Percentiles rank a stretch among this genome's conserved stretches.
Evolutionary conservation across 2,888 invertebrate genomes (phyloP).

Genomic region (Eupithecia tripunctaria): DNA sequence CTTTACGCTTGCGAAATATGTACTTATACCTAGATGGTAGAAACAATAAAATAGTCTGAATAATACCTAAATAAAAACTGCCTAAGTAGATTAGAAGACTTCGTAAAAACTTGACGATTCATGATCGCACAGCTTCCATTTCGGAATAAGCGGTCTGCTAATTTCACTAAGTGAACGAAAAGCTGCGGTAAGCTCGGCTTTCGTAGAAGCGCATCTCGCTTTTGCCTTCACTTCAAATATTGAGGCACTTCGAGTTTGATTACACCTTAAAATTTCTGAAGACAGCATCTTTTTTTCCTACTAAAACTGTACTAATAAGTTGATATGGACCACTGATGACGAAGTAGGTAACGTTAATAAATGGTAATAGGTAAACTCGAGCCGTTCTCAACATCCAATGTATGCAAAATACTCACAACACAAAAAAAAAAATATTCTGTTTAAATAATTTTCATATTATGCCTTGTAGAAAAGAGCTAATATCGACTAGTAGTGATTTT

Average conservation of each 20-base stretch:
- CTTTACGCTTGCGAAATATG: background rate
- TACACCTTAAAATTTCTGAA: background rate
- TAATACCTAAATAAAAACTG: background rate
- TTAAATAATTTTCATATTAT: background rate
- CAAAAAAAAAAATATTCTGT: background rate
- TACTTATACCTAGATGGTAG: background rate
- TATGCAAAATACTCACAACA: background rate
- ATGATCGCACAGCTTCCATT: conserved; percentile 47
- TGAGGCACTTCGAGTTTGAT: conserved; percentile 8
- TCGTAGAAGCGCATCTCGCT: conserved; percentile 39
- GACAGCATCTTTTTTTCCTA: background rate
- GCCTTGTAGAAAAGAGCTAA: background rate
- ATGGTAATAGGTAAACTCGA: no score
- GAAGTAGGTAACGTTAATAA: no score
- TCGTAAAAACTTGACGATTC: conserved; percentile 41
- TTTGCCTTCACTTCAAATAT: conserved; percentile 41
- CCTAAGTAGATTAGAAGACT: conserved; percentile 16
- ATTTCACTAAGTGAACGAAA: conserved; percentile 61
- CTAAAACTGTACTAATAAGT: background rate
- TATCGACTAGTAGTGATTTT: background rate
- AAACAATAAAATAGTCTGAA: background rate
- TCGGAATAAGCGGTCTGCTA: conserved; percentile 59
- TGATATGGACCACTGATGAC: no score
- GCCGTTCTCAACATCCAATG: no score
- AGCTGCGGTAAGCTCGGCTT: conserved; percentile 50